phyloP scores from a whole-genome alignment of 2,888 invertebrate genomes.

The Thelaira solivaga region DNA sequence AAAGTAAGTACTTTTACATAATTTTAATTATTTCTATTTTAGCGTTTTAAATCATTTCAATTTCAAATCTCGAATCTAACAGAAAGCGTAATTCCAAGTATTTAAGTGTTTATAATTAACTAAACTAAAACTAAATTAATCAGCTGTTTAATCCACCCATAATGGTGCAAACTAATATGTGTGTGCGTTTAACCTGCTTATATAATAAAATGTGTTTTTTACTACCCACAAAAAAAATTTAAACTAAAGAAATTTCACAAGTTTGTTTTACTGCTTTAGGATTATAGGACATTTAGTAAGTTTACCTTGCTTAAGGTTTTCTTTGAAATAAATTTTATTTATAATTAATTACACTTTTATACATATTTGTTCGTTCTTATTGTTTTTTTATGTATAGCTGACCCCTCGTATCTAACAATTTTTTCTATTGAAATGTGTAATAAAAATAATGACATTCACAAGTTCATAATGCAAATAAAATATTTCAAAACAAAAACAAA shows the following conservation, averaged over 20 bases:
- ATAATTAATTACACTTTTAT: neutral
- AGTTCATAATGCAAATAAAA: constrained; percentile 13
- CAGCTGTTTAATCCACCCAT: neutral
- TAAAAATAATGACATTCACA: constrained; percentile 18
- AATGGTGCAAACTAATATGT: constrained; percentile 14
- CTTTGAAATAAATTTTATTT: constrained; percentile 2
- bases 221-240: neutral
- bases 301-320: constrained; percentile 12
- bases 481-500: constrained; percentile 4
- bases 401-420: neutral
- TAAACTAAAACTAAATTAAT: neutral
- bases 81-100: neutral
- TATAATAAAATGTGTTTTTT: neutral
- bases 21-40: neutral
- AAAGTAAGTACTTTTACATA: constrained; percentile 82
- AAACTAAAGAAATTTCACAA: constrained; percentile 40
- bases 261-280: neutral
- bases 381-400: neutral
- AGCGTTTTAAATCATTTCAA: constrained; percentile 1
- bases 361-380: neutral
- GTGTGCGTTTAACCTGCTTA: constrained; percentile 23
- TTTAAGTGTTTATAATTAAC: constrained; percentile 11
- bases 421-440: too few relatives aligned
- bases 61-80: constrained; percentile 24
- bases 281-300: constrained; percentile 29